Conservation (phyloP, 2,888 invertebrate genomes). For the Meiosimyza platycephala region DNA sequence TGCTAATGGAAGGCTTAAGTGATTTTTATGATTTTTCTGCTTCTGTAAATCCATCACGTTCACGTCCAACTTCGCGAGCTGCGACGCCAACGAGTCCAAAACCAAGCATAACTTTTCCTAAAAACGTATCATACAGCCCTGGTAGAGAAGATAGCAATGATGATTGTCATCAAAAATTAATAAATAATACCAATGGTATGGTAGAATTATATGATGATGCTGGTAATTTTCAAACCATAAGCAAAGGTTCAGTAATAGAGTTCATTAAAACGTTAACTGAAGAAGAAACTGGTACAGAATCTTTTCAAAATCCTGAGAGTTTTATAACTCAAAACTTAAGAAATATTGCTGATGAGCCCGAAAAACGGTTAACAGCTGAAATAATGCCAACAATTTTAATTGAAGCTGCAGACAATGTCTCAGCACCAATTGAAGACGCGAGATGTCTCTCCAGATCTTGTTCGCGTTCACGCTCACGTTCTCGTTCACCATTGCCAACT, state of each 20-base stretch:
- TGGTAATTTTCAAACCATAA: constrained; percentile 44
- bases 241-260: constrained; percentile 50
- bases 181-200: not conserved
- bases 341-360: constrained; percentile 53
- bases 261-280: constrained; percentile 46
- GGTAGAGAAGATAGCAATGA: constrained; percentile 37
- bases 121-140: constrained; percentile 52
- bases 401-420: not conserved
- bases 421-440: not conserved
- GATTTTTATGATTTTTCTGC: constrained; percentile 66
- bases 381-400: not conserved
- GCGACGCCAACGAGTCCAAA: constrained; percentile 40
- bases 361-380: constrained; percentile 7
- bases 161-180: not conserved
- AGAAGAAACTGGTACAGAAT: not conserved
- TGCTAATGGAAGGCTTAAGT: constrained; percentile 62
- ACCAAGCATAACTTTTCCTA: constrained; percentile 47
- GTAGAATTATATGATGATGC: constrained; percentile 58
- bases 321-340: constrained; percentile 38
- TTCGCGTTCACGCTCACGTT: constrained; percentile 44
- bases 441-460: not conserved
- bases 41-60: constrained; percentile 63
- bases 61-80: constrained; percentile 56
- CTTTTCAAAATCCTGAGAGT: not conserved
- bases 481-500: constrained; percentile 50